Evolutionary conservation across 92 coral and sea anemone genomes (phyloP), one percentile per base, ranked within the genome.

Genomic region (Umimayanthus kanabou): DNA sequence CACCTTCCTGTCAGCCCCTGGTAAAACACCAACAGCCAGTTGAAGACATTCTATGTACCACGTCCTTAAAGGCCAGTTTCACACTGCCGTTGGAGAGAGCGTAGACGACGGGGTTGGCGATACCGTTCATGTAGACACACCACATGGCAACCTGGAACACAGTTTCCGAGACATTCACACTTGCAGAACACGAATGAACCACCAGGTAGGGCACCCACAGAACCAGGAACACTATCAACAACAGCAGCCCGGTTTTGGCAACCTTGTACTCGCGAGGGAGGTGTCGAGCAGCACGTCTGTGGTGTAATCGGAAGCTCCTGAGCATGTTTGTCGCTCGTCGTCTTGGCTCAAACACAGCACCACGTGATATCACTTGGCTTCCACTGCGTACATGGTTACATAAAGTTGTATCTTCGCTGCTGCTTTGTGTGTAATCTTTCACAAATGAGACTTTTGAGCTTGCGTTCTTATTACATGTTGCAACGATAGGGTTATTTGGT

Each of bases 201-300:
- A 95, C 94, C 79, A 96, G 79, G 80, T 96, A 96, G 23, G 98
- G 99, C 76, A 93, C 65, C 99, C 99, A 96, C 37, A 95, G 88
- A 13, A 95, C 67, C 26, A 93, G 89, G 80, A 95, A 96, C 18
- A 90, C 72, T n/a, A 95, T 47, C 84, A 96, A 72, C 49, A 96
- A 81, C 39, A 93, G 49, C 20, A 95, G 82, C 1, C 99, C 96
- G 14, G 98, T 95, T 50, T 90, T 90, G 8, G 99, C 99, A 23
- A 96, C 93, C 85, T 92, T 95, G 84, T 90, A 93, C 80, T 96
- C 99, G 57, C 91, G 92, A 28, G 93, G 92, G 15, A 89, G 39
- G 7, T 74, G 85, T 22, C 92, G 92, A 53, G 73, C 66, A 7
- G 66, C 77, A 40, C 47, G 82, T 69, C 76, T 77, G 33, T 78